Evolutionary conservation across 2,113 vertebrate species (phyloP).

Genomic region (Amia ocellicauda): DNA sequence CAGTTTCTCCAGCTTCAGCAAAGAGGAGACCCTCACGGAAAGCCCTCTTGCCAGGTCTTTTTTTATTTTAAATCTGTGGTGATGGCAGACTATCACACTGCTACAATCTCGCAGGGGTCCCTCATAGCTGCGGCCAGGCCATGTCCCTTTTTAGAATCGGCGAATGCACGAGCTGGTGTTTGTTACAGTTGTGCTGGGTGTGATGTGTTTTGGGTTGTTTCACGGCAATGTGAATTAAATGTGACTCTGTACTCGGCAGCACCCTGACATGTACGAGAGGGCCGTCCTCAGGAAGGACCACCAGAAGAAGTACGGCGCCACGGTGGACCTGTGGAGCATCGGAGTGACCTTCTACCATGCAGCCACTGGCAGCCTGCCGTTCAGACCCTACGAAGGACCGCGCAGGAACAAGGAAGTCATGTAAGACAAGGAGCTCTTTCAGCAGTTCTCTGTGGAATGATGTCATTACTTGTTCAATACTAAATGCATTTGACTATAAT

Average conservation of each 20-base stretch:
- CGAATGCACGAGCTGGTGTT: too few relatives aligned
- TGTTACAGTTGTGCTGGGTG: too few relatives aligned
- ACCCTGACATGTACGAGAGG: slow-evolving; percentile 96
- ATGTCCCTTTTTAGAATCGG: not conserved
- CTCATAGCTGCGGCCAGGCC: not conserved
- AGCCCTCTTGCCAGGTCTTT: too few relatives aligned
- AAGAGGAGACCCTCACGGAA: too few relatives aligned
- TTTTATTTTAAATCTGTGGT: too few relatives aligned
- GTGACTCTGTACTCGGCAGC: slow-evolving; percentile 58
- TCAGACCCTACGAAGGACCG: slow-evolving; percentile 94
- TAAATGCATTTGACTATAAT: too few relatives aligned
- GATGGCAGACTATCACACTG: too few relatives aligned
- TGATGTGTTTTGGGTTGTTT: not conserved
- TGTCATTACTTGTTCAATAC: not conserved
- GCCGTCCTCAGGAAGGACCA: slow-evolving; percentile 95
- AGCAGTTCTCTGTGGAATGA: not conserved
- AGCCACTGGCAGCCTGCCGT: slow-evolving; percentile 91
- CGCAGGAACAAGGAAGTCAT: slow-evolving; percentile 98
- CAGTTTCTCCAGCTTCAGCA: too few relatives aligned
- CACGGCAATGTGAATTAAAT: too few relatives aligned
- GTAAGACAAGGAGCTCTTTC: slow-evolving; percentile 67
- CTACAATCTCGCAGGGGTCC: not conserved
- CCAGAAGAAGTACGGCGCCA: slow-evolving; percentile 96
- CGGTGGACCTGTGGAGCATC: slow-evolving; percentile 96
- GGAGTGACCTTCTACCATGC: slow-evolving; percentile 97